These are phyloP conservation scores for Prenolepis imparis DNA, from an alignment of 2,888 invertebrate genomes.

Conservation along the genomic window DNA sequence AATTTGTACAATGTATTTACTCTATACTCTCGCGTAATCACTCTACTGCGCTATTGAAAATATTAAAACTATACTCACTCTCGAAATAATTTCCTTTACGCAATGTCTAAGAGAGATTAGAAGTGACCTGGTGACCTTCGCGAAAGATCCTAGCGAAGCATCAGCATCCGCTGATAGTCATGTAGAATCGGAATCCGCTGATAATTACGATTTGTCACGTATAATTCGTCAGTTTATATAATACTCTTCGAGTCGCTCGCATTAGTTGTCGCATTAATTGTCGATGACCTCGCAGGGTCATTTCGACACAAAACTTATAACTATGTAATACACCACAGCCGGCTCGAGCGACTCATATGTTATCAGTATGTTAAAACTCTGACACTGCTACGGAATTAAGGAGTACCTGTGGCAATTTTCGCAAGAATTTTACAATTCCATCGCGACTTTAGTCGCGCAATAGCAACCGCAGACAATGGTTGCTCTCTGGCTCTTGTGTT, in stretches of 20 bases:
- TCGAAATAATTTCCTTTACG: conserved; percentile 12
- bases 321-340: conserved; percentile 52
- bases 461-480: no score
- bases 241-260: conserved; percentile 17
- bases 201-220: neutral
- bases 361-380: neutral
- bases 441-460: conserved; percentile 56
- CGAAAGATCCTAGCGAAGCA: conserved; percentile 13
- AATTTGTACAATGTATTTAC: conserved; percentile 69
- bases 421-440: conserved; percentile 20
- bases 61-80: conserved; percentile 46
- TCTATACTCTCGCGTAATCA: conserved; percentile 52
- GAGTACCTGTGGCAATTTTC: conserved; percentile 8
- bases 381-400: conserved; percentile 22
- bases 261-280: neutral
- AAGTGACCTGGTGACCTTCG: neutral
- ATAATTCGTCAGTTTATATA: neutral
- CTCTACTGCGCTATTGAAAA: conserved; percentile 51
- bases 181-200: neutral
- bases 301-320: conserved; percentile 35
- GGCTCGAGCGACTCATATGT: conserved; percentile 27
- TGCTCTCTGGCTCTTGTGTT: neutral
- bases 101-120: conserved; percentile 8
- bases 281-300: neutral
- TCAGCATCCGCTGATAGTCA: neutral